Evolutionary conservation across 2,888 invertebrate species (phyloP).

Genomic region (Hyalella azteca): DNA sequence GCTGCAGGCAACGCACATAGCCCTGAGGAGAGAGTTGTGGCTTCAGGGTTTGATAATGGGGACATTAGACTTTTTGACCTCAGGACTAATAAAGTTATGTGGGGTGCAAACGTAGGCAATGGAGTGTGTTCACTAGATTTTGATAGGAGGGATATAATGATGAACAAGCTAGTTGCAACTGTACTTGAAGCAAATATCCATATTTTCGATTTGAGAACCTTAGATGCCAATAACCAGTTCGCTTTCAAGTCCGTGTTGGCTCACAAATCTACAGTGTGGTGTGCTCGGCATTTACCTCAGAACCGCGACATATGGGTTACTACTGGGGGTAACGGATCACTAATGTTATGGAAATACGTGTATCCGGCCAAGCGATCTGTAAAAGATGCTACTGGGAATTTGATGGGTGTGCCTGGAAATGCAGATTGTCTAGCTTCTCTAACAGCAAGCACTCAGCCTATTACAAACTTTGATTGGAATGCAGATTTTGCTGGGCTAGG

Average conservation of each 20-base stretch:
- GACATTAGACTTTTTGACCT: slow-evolving; percentile 94
- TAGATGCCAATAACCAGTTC: slow-evolving; percentile 86
- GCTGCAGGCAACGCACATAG: slow-evolving; percentile 89
- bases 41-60: slow-evolving; percentile 95
- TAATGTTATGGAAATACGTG: slow-evolving; percentile 91
- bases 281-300: slow-evolving; percentile 86
- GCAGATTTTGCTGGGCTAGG: slow-evolving; percentile 86
- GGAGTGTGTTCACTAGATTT: slow-evolving; percentile 86
- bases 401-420: slow-evolving; percentile 78
- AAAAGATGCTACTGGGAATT: slow-evolving; percentile 74
- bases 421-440: slow-evolving; percentile 79
- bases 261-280: slow-evolving; percentile 85
- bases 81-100: slow-evolving; percentile 78
- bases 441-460: slow-evolving; percentile 83
- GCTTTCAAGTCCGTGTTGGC: slow-evolving; percentile 70
- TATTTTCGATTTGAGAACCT: slow-evolving; percentile 86
- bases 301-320: slow-evolving; percentile 92
- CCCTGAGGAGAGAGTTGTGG: slow-evolving; percentile 81
- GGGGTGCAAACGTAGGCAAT: slow-evolving; percentile 92
- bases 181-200: slow-evolving; percentile 90
- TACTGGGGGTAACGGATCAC: slow-evolving; percentile 86
- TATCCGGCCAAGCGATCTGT: slow-evolving; percentile 80
- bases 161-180: slow-evolving; percentile 92
- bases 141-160: slow-evolving; percentile 88
- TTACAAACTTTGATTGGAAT: slow-evolving; percentile 90